These are phyloP conservation scores for Dipodomys ordii DNA, from an alignment of 2,113 vertebrate genomes.

Conservation along the genomic window DNA sequence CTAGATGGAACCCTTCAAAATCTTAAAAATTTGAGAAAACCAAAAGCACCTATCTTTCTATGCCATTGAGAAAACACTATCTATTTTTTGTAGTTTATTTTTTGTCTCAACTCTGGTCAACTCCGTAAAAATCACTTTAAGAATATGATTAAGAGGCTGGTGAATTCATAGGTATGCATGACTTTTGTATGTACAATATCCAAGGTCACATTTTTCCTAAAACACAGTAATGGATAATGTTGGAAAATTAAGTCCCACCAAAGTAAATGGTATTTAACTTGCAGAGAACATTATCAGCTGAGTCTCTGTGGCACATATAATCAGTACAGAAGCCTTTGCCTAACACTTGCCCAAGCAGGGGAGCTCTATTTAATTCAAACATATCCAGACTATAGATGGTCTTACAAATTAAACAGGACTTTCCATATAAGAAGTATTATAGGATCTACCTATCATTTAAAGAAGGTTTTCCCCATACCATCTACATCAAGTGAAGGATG, in stretches of 20 bases:
- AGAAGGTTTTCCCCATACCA: background rate
- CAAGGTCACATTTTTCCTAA: background rate
- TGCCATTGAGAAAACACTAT: background rate
- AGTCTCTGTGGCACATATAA: background rate
- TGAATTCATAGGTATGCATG: background rate
- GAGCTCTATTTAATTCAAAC: background rate
- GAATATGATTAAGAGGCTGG: background rate
- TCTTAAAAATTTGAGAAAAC: slow-evolving; percentile 6
- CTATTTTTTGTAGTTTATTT: background rate
- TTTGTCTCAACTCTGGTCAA: background rate
- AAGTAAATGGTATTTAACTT: background rate
- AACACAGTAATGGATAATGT: background rate
- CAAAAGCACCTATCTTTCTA: background rate
- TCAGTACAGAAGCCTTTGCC: background rate
- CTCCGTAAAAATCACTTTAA: background rate
- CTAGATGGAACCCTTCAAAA: background rate
- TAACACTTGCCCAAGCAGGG: background rate
- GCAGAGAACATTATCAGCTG: background rate
- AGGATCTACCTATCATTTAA: background rate
- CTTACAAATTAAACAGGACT: background rate
- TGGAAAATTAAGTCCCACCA: background rate
- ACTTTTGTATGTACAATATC: background rate
- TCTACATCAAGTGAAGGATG: background rate
- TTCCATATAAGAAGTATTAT: background rate
- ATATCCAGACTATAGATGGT: background rate